Evolutionary conservation across 2,888 invertebrate genomes (phyloP), one percentile per base, ranked within the genome.

Genomic region (Thera britannica): DNA sequence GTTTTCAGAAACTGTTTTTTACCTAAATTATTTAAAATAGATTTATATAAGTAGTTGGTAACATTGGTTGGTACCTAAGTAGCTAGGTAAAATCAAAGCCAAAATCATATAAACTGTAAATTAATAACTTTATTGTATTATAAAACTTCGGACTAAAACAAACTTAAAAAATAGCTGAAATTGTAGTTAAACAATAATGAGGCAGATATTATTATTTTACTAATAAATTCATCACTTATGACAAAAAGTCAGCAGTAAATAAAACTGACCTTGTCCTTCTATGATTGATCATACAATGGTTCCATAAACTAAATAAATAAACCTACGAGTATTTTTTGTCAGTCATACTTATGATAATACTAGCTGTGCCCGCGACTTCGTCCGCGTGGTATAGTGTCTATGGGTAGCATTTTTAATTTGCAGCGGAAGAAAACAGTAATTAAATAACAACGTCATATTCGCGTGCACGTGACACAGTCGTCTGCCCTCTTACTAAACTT

Each of bases 131-230:
- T 46, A 46, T 34, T 52, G 23, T 52, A 34, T 34, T 3, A 52
- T 52, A 52, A 52, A 52, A 52, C 9, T 46, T 46, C 23, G 23
- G 23, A 23, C 23, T 23, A 51, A 12, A 23, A 51, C 51, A 23
- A 51, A 23, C 23, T 23, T 23, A 61, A 34, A 34, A n/a, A 46
- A 46, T 46, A 11, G 3, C 34, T 51, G 11, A 54, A 55, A 11
- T 8, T 23, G 6, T 51, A 23, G 5, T 52, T 57, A 52, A 46
- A 64, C 64, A 46, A 23, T 58, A 58, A 64, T 64, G 64, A 58
- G 64, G 64, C 64, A 64, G 64, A 63, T 58, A 8, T 35, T 62
- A 23, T 48, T 62, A 49, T 3, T 44, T 23, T 35, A 54, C 9
- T 46, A 12, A 7, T 51, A 52, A 52, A 52, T 52, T 34, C 34